phyloP scores from a whole-genome alignment of 2,797 vertebrate species.

The Gorsachius magnificus region DNA sequence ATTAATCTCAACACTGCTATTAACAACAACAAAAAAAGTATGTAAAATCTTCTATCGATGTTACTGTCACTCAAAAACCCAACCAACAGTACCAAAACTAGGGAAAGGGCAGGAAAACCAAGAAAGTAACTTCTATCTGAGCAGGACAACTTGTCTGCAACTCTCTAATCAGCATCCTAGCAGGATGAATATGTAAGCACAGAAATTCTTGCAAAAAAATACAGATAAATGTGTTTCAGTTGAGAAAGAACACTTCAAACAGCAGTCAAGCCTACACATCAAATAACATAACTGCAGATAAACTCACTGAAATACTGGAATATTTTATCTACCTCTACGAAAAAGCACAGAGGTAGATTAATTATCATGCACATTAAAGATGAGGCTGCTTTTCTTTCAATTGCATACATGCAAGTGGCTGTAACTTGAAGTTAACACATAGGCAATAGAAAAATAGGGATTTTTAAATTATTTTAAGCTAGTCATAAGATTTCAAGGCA shows the following conservation, averaged over 20 bases:
- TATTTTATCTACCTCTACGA: background rate
- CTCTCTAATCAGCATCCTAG: background rate
- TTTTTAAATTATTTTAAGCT: background rate
- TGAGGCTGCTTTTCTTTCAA: background rate
- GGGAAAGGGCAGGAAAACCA: background rate
- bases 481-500: background rate
- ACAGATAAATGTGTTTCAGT: background rate
- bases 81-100: background rate
- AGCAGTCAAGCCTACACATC: background rate
- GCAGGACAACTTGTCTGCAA: background rate
- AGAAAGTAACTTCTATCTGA: background rate
- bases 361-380: slow-evolving; percentile 6
- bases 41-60: background rate
- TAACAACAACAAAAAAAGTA: background rate
- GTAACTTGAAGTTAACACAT: background rate
- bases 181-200: background rate
- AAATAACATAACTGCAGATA: background rate
- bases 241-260: slow-evolving; percentile 44
- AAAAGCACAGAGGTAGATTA: slow-evolving; percentile 2
- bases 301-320: background rate
- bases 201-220: slow-evolving; percentile 61
- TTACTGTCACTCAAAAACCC: background rate
- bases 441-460: background rate
- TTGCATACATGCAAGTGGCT: slow-evolving; percentile 2
- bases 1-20: background rate